Percentiles rank a stretch among this genome's conserved stretches.
phyloP scores from a whole-genome alignment of 2,113 vertebrate genomes.

The Salvelinus alpinus region DNA sequence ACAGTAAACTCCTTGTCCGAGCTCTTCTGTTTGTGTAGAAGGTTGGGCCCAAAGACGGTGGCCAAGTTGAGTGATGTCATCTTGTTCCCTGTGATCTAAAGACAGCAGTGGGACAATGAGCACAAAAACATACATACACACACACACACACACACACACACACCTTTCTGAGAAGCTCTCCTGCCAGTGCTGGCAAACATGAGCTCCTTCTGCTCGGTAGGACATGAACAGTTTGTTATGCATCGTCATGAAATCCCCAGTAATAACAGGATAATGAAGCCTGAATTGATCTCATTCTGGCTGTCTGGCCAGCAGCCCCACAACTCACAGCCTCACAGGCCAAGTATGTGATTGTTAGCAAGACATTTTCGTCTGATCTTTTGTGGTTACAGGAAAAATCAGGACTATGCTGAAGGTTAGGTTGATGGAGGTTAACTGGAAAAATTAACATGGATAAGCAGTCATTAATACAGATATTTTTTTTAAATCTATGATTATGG shows the following conservation, averaged over 20 bases:
- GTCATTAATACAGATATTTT: neutral
- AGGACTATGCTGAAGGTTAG: neutral
- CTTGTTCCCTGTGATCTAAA: slow-evolving; percentile 93
- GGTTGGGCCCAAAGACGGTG: slow-evolving; percentile 95
- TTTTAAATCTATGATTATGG: neutral
- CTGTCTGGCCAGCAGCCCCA: slow-evolving; percentile 3
- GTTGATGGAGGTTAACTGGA: slow-evolving; percentile 1
- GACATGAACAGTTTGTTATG: slow-evolving; percentile 9
- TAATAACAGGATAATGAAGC: slow-evolving; percentile 22
- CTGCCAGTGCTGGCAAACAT: slow-evolving; percentile 16
- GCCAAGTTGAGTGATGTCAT: slow-evolving; percentile 96
- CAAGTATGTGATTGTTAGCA: neutral
- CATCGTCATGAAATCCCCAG: slow-evolving; percentile 9
- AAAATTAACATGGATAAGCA: neutral
- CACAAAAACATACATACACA: slow-evolving; percentile 8
- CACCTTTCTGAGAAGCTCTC: neutral
- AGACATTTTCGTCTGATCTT: neutral
- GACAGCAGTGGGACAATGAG: slow-evolving; percentile 10
- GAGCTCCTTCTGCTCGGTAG: slow-evolving; percentile 8
- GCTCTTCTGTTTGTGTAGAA: slow-evolving; percentile 93
- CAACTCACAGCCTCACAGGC: neutral
- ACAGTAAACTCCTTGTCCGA: slow-evolving; percentile 95
- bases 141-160: neutral
- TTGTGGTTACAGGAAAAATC: neutral
- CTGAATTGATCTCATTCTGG: slow-evolving; percentile 18